A percentile compares a stretch with the other conserved stretches of the same genome.
phyloP scores from a whole-genome alignment of 2,797 vertebrate species.

The Moxostoma hubbsi region DNA sequence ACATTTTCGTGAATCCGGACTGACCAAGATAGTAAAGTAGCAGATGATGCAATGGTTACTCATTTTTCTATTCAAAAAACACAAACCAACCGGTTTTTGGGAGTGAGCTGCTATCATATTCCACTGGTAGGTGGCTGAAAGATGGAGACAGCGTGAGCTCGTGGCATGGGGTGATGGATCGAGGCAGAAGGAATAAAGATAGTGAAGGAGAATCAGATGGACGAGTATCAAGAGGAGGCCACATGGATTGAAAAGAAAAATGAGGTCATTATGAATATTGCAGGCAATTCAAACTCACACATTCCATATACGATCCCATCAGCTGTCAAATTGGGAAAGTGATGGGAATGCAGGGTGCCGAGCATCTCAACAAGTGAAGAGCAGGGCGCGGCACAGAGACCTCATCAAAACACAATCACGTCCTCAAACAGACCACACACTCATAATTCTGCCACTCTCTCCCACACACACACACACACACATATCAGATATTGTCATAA shows the following conservation, averaged over 20 bases:
- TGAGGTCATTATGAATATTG: constrained; percentile 87
- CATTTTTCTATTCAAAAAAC: not conserved
- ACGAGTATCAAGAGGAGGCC: constrained; percentile 47
- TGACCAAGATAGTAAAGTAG: no score
- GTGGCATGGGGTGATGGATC: not conserved
- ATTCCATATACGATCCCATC: constrained; percentile 91
- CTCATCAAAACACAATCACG: constrained; percentile 81
- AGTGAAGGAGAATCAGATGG: constrained; percentile 53
- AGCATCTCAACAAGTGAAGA: constrained; percentile 74
- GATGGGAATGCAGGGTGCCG: constrained; percentile 71
- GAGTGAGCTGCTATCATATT: constrained; percentile 11
- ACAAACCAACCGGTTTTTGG: not conserved
- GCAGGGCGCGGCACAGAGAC: constrained; percentile 72
- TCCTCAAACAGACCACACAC: constrained; percentile 68
- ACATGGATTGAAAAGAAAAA: constrained; percentile 74
- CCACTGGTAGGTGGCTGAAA: constrained; percentile 11
- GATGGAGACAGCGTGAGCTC: constrained; percentile 42
- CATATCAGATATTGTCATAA: constrained; percentile 28
- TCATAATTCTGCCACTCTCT: not conserved
- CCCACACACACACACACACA: constrained; percentile 59
- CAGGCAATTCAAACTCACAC: constrained; percentile 86
- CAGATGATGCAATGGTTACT: no score
- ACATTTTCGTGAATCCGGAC: no score
- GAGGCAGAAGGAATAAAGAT: constrained; percentile 14
- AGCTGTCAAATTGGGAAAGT: constrained; percentile 87